Base-by-base conservation (phyloP, 2,113 vertebrate species). In the Corydoras sp. region DNA sequence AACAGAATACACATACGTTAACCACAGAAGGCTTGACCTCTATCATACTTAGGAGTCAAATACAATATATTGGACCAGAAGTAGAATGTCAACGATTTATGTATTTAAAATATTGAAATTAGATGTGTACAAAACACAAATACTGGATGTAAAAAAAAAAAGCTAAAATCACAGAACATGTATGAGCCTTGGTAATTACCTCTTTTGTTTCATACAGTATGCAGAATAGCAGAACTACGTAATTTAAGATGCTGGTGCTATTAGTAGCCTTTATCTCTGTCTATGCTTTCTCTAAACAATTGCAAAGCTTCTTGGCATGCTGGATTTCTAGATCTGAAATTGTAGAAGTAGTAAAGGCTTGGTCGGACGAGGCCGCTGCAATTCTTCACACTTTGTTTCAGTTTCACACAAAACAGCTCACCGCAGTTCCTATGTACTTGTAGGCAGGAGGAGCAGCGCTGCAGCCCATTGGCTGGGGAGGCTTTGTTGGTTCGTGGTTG, bases 381-480 rank as follows among this genome's bases (percentile, higher is more conserved):
- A 68, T 81, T 71, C 74, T 81, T 63, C 71, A 72, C 79, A 35
- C 65, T 65, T 71, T 72, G 63, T 81, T 71, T 80, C 69, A 76
- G 68, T 78, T 71, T 79, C 72, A 70, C 77, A 76, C 71, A 71
- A 77, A 74, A 77, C 76, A 78, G 62, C 60, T 77, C 58, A 72
- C 55, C 68, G 50, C 68, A 75, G 71, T 80, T 83, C 80, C 74
- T 66, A 62, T 61, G 58, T 74, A 63, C 65, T 55, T 53, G 60
- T 75, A 77, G 69, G 65, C 68, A 68, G 69, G 15, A 68, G 72
- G 56, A 76, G 71, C 72, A 73, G 13, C 10, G 62, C 72, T 66
- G 78, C 78, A 83, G 71, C 76, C 67, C 43, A 81, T 80, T 83
- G 79, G 81, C 74, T 80, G 58, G 48, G 65, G 63, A 54, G 50